These are phyloP conservation scores for Hesperia comma DNA, from an alignment of 2,888 invertebrate genomes.

Conservation along the genomic window DNA sequence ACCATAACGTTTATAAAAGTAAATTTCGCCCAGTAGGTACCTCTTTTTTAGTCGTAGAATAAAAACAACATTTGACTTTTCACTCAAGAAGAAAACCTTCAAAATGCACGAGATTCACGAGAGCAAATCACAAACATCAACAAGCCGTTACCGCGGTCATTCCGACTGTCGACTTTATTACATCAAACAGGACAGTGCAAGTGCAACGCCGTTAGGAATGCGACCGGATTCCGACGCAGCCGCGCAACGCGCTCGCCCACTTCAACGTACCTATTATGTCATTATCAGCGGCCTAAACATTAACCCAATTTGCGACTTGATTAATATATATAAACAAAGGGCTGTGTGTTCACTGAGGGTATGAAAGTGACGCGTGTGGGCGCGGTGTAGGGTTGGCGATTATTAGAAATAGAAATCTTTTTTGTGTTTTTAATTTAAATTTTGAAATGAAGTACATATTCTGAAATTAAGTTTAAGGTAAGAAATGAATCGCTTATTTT, in stretches of 20 bases:
- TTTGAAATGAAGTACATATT: too few species aligned
- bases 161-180: slow-evolving; percentile 48
- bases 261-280: slow-evolving; percentile 69
- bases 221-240: slow-evolving; percentile 70
- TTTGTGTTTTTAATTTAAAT: too few species aligned
- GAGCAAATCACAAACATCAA: background rate
- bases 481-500: too few species aligned
- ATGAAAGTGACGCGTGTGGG: slow-evolving; percentile 10
- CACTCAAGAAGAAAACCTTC: too few species aligned
- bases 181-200: slow-evolving; percentile 66
- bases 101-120: too few species aligned
- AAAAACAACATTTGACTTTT: too few species aligned
- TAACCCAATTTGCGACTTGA: slow-evolving; percentile 49
- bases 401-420: too few species aligned
- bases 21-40: too few species aligned
- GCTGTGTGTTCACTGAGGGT: slow-evolving; percentile 7
- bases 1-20: too few species aligned
- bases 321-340: slow-evolving; percentile 30
- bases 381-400: too few species aligned
- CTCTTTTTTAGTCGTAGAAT: too few species aligned
- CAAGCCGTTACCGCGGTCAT: slow-evolving; percentile 1
- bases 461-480: too few species aligned
- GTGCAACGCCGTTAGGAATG: slow-evolving; percentile 74
- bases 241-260: slow-evolving; percentile 63
- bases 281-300: slow-evolving; percentile 71